Evolutionary conservation across 2,888 invertebrate genomes (phyloP).

Genomic region (Halocaridina rubra): DNA sequence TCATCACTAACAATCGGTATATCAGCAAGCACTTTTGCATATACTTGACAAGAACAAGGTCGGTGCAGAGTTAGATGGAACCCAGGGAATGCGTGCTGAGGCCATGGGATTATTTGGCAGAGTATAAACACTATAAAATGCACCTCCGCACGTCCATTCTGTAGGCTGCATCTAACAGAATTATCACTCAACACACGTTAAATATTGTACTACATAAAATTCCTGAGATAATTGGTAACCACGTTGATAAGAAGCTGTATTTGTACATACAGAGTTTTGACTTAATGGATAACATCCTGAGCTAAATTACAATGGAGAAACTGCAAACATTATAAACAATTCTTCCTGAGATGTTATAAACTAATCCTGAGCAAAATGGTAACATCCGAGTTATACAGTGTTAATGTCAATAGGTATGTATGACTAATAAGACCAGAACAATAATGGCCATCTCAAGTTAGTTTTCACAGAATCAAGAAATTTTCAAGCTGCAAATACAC

Average conservation of each 20-base stretch:
- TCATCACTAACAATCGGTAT: too few relatives aligned
- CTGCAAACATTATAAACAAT: background rate
- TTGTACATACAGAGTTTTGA: conserved; percentile 37
- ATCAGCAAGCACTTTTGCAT: too few relatives aligned
- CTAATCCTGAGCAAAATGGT: conserved; percentile 37
- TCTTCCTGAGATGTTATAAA: background rate
- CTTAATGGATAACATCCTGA: conserved; percentile 40
- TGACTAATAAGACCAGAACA: background rate
- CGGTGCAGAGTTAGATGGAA: too few relatives aligned
- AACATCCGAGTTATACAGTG: conserved; percentile 34
- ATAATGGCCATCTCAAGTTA: background rate
- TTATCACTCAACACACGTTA: background rate
- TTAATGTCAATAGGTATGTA: too few relatives aligned
- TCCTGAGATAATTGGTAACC: conserved; percentile 52
- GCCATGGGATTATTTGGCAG: too few relatives aligned
- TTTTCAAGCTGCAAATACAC: background rate
- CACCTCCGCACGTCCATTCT: too few relatives aligned
- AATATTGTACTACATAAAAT: conserved; percentile 46
- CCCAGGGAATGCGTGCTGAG: too few relatives aligned
- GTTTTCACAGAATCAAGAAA: background rate
- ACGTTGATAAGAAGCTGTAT: conserved; percentile 33
- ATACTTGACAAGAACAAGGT: too few relatives aligned
- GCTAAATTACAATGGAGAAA: background rate
- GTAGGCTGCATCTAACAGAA: background rate
- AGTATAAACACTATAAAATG: too few relatives aligned